Evolutionary conservation across 1,140 invertebrate species (phyloP), one percentile per base, ranked within the genome.

Genomic region (Pectinophora gossypiella): DNA sequence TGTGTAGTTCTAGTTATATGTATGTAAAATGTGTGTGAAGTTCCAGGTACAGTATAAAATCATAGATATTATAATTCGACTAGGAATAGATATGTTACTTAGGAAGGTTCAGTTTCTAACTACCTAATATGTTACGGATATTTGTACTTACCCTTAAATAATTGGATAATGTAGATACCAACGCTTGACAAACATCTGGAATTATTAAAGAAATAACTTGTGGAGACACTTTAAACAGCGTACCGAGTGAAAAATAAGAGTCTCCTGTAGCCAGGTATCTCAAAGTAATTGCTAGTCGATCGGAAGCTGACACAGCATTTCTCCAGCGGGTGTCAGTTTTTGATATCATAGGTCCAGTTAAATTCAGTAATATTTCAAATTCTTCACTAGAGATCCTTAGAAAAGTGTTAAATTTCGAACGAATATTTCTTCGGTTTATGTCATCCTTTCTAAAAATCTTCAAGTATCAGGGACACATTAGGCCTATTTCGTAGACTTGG

Each of bases 371-470:
- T n/a, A 47, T 23, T 10, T 47, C 45, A 47, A 47, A 47, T 47
- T 23, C 45, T 47, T 22, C 45, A 27, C 45, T 47, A 47, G 45
- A 47, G 45, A 47, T 47, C 20, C 45, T 47, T 47, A 47, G 21
- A 47, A 47, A 47, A 18, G 45, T 47, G 22, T 47, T 47, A 47
- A 47, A 47, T 47, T 47, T 47, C 23, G 45, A 47, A 23, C n/a
- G 45, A 47, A 47, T 47, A 47, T 47, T 47, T 47, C 45, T 47
- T 47, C 21, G 45, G 45, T 47, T 47, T 47, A 47, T 47, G 45
- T 47, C 45, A 15, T 47, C 45, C 45, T n/a, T 47, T 47, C 45
- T 47, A 15, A 47, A n/a, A 47, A 47, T 47, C 23, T 12, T 47
- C 23, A 47, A 47, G 45, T 47, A 47, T 27, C 23, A 13, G 45